Percentiles rank a stretch among this genome's conserved stretches.
Evolutionary conservation across 2,888 invertebrate genomes (phyloP).

Genomic region (Poecilobothrus nobilitatus): DNA sequence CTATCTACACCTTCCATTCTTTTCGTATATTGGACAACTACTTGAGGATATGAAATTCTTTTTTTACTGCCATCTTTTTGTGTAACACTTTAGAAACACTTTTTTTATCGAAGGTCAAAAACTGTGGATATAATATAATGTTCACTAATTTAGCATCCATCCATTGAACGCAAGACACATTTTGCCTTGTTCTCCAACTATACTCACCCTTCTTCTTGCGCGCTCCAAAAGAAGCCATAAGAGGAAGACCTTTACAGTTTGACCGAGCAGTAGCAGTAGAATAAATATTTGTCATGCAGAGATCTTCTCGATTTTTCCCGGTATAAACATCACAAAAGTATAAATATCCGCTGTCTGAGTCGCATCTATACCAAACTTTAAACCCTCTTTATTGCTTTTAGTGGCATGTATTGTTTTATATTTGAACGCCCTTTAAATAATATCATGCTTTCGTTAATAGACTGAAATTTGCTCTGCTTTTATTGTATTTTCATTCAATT

Average conservation of each 20-base stretch:
- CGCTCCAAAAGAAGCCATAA: no score
- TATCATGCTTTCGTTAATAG: slow-evolving; percentile 3
- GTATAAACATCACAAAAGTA: neutral
- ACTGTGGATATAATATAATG: neutral
- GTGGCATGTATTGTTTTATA: slow-evolving; percentile 7
- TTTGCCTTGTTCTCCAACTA: no score
- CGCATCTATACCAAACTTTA: neutral
- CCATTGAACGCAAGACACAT: no score
- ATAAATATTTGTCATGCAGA: no score
- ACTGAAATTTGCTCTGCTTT: neutral
- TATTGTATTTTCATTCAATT: no score
- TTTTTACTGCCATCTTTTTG: slow-evolving; percentile 12
- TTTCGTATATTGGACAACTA: slow-evolving; percentile 16
- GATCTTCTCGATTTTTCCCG: neutral
- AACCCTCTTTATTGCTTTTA: neutral
- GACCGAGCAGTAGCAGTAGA: no score
- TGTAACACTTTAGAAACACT: neutral
- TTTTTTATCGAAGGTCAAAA: neutral
- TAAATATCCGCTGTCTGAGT: neutral
- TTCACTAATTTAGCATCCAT: neutral
- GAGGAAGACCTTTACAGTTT: no score
- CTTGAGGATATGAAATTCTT: slow-evolving; percentile 14
- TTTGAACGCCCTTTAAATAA: neutral
- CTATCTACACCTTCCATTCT: slow-evolving; percentile 21
- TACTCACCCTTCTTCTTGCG: no score